Conservation (phyloP, 2,113 vertebrate species). For the Clarias gariepinus region DNA sequence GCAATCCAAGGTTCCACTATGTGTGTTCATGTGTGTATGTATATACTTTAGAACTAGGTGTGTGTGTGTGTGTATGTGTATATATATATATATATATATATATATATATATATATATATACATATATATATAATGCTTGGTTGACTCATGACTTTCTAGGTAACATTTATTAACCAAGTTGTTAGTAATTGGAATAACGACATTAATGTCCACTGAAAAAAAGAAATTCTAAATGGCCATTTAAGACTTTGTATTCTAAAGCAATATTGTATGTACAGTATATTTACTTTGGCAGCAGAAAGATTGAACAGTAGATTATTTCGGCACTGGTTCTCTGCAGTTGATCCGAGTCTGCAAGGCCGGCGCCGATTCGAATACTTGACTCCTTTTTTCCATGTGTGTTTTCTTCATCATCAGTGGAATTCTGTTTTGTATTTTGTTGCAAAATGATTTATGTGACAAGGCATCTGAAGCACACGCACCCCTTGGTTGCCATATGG, state of each 20-base stretch:
- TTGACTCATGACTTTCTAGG: not conserved
- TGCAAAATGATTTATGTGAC: conserved; percentile 8
- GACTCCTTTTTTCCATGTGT: not conserved
- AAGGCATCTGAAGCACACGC: not conserved
- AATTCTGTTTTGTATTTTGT: conserved; percentile 7
- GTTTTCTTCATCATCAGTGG: not conserved
- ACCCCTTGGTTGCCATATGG: conserved; percentile 22
- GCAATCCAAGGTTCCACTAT: too few relatives aligned
- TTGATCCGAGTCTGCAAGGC: not conserved
- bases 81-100: too few relatives aligned
- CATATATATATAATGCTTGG: too few relatives aligned
- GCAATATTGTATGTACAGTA: not conserved
- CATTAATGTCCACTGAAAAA: not conserved
- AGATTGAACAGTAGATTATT: not conserved
- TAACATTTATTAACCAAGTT: not conserved
- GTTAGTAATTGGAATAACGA: not conserved
- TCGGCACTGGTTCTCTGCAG: not conserved
- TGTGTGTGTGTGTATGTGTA: too few relatives aligned
- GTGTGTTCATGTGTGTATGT: too few relatives aligned
- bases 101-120: too few relatives aligned
- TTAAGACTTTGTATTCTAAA: not conserved
- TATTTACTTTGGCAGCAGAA: not conserved
- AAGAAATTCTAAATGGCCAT: not conserved
- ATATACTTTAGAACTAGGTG: too few relatives aligned
- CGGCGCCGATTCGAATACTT: not conserved